phyloP scores from a whole-genome alignment of 2,113 vertebrate species.

The Gambusia affinis region DNA sequence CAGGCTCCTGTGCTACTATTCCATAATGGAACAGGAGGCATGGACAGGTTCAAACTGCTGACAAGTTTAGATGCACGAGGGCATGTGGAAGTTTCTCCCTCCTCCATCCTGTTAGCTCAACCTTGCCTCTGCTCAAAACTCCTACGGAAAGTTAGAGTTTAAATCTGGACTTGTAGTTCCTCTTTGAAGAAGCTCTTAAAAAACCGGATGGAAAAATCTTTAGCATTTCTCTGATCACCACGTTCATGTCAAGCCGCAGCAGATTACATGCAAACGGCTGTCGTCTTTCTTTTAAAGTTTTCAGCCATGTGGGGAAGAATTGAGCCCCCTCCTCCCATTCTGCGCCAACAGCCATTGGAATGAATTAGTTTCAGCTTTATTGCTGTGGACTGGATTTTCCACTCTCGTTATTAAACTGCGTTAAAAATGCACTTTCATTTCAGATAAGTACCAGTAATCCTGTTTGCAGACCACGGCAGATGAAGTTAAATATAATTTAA shows the following conservation, averaged over 20 bases:
- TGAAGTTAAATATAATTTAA: constrained; percentile 85
- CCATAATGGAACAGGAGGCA: constrained; percentile 84
- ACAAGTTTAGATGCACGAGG: constrained; percentile 76
- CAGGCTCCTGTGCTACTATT: constrained; percentile 74
- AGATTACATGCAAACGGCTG: constrained; percentile 72
- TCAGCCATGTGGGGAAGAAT: constrained; percentile 55
- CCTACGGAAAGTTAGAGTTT: constrained; percentile 79
- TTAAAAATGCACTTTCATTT: constrained; percentile 86
- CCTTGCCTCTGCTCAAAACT: constrained; percentile 46
- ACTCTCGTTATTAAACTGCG: constrained; percentile 82
- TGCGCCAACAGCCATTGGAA: constrained; percentile 73
- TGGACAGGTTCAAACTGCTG: constrained; percentile 79
- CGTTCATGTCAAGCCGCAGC: constrained; percentile 56
- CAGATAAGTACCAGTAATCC: constrained; percentile 85
- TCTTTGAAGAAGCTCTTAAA: constrained; percentile 69
- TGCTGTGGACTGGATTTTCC: constrained; percentile 81
- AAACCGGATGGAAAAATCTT: constrained; percentile 59
- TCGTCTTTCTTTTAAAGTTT: constrained; percentile 63
- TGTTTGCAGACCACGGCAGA: constrained; percentile 80
- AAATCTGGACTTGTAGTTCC: constrained; percentile 61
- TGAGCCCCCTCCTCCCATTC: constrained; percentile 52
- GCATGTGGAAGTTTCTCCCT: constrained; percentile 48
- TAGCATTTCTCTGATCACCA: constrained; percentile 65
- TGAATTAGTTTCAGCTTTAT: constrained; percentile 84
- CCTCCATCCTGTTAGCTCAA: constrained; percentile 33